Base-by-base conservation (phyloP, 2,888 invertebrate species). In the Masnerella sp. region DNA sequence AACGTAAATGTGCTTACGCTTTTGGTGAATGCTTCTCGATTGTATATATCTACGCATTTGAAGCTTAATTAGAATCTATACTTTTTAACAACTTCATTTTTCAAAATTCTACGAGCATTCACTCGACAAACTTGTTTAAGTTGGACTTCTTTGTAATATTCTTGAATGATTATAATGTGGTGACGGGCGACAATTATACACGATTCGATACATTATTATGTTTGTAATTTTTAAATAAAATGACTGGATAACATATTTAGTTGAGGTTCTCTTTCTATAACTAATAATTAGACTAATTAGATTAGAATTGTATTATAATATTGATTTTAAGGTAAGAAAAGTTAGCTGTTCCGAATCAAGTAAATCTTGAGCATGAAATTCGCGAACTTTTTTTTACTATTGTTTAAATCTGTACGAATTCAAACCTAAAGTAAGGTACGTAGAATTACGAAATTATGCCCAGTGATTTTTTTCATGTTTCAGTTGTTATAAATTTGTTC, bases 1-100 rank as follows among this genome's bases (percentile, higher is more conserved):
- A 45, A 59, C 58, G 59, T 65, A 59, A 59, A 72, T 61, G 54
- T 73, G 73, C 67, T 68, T 73, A 45, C 36, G 67, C 73, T 68
- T 64, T 61, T 69, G 73, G 67, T 73, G 73, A 65, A 64, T 71
- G 71, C 59, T 65, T 71, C 43, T 61, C 22, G 52, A 17, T 65
- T 65, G 59, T 71, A 71, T 28, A 62, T 70, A 70, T 28, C 56
- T 52, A 15, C 38, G 28, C 43, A 52, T 43, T 71, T 38, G 64
- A 59, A 49, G 70, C 64, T 71, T 42, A 0, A 62, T 62, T 56
- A 64, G 49, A 64, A 0, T 22, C 40, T 47, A 42, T 58, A 30
- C 15, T 36, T 51, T 14, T 54, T 56, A 49, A 54, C 36, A 43
- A 38, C 45, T 52, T 20, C 5, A 51, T 20, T 12, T 40, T 20